These are phyloP conservation scores for Lepus oiostolus DNA, from an alignment of 2,797 vertebrate genomes.

Conservation along the genomic window DNA sequence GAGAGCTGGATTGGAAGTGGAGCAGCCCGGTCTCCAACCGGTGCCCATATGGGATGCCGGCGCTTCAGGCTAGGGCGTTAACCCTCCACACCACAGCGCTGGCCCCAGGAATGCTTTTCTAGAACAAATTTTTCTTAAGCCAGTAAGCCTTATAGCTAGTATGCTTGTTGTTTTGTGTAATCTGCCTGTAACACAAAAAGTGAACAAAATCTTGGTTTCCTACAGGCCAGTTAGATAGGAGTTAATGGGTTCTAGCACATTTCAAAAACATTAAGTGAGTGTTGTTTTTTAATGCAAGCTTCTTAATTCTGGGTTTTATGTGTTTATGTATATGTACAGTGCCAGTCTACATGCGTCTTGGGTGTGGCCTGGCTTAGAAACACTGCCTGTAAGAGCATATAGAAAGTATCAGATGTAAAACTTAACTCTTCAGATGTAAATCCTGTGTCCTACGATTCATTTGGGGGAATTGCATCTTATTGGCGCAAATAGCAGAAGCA, in stretches of 20 bases:
- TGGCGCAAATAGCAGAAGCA: neutral
- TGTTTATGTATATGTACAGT: constrained; percentile 71
- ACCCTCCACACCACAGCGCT: too few species aligned
- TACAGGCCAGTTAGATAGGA: neutral
- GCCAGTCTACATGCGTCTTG: constrained; percentile 18
- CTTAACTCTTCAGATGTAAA: constrained; percentile 48
- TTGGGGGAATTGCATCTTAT: neutral
- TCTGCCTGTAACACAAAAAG: neutral
- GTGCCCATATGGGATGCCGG: too few species aligned
- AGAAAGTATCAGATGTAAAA: neutral
- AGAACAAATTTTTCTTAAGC: constrained; percentile 27
- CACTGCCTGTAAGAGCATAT: constrained; percentile 50
- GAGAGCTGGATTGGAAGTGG: too few species aligned
- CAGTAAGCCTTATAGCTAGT: constrained; percentile 26
- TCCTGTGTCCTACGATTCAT: neutral
- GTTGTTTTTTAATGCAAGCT: constrained; percentile 65
- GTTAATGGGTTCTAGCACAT: constrained; percentile 59
- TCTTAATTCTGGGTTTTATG: constrained; percentile 75
- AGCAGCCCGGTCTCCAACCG: too few species aligned
- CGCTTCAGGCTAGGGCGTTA: too few species aligned
- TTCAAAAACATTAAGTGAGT: constrained; percentile 53
- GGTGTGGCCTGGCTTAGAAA: constrained; percentile 43
- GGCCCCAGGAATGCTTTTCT: neutral
- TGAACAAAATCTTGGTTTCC: constrained; percentile 53
- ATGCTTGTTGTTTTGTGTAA: constrained; percentile 54